These are phyloP conservation scores for Bombyx mori DNA, from an alignment of 1,140 invertebrate species.

Conservation along the genomic window DNA sequence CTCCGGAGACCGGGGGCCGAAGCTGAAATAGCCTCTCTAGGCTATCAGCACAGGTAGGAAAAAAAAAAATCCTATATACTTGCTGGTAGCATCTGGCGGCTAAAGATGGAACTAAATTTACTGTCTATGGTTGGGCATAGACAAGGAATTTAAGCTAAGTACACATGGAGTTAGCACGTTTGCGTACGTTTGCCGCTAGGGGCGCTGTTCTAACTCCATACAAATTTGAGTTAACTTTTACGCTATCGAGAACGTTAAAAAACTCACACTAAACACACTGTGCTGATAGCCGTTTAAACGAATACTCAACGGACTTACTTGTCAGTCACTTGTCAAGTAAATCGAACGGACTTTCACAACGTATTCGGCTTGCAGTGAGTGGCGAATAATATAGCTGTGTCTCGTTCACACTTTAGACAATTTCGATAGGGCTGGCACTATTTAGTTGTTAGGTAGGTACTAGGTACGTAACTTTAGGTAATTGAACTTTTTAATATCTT, in stretches of 20 bases:
- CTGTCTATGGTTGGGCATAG: no score
- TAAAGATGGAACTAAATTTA: no score
- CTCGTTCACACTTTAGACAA: not conserved
- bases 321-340: not conserved
- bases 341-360: not conserved
- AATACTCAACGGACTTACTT: not conserved
- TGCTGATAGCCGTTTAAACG: not conserved
- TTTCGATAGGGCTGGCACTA: not conserved
- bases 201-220: no score
- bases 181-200: not conserved
- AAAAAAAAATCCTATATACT: no score
- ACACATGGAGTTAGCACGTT: not conserved
- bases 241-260: no score
- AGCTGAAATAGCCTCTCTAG: no score
- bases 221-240: no score
- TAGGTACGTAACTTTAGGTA: not conserved
- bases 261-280: no score
- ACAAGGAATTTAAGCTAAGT: not conserved
- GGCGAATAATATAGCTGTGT: not conserved
- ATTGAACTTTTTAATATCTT: not conserved
- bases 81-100: not conserved
- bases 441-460: not conserved
- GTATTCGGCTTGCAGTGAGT: not conserved
- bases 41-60: no score
- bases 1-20: no score